phyloP scores from a whole-genome alignment of 2,888 invertebrate species.

The Ceramica pisi region DNA sequence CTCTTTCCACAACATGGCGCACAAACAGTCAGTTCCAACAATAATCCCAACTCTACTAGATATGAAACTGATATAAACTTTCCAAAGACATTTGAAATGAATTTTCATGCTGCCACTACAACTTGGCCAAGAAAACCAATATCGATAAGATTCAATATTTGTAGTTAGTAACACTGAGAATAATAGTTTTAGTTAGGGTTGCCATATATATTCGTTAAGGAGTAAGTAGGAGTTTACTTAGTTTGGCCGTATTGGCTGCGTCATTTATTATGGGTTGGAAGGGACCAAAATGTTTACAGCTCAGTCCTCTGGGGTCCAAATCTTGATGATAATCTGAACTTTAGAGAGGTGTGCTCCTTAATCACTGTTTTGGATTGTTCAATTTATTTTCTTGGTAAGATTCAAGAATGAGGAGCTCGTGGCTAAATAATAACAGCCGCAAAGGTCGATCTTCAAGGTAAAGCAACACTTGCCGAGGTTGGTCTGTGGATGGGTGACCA shows the following conservation, averaged over 20 bases:
- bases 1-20: conserved; percentile 12
- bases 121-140: conserved; percentile 72
- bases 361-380: conserved; percentile 48
- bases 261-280: conserved; percentile 62
- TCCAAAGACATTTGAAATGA: conserved; percentile 64
- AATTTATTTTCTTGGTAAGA: conserved; percentile 37
- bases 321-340: conserved; percentile 59
- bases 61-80: conserved; percentile 62
- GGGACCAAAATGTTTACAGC: conserved; percentile 59
- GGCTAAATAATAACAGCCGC: too few species aligned
- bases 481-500: too few species aligned
- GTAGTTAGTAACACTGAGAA: conserved; percentile 73
- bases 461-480: too few species aligned
- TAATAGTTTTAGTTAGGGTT: conserved; percentile 63
- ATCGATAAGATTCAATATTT: conserved; percentile 78
- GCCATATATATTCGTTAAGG: conserved; percentile 54
- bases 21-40: conserved; percentile 49
- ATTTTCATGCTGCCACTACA: conserved; percentile 63
- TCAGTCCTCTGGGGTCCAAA: conserved; percentile 46
- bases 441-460: too few species aligned
- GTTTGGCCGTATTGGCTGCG: conserved; percentile 59
- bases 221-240: conserved; percentile 54
- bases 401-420: too few species aligned
- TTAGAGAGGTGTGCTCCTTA: conserved; percentile 36
- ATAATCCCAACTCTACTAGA: conserved; percentile 52